Conservation (phyloP, 2,797 vertebrate species). For the Melanotaenia pygmaea region DNA sequence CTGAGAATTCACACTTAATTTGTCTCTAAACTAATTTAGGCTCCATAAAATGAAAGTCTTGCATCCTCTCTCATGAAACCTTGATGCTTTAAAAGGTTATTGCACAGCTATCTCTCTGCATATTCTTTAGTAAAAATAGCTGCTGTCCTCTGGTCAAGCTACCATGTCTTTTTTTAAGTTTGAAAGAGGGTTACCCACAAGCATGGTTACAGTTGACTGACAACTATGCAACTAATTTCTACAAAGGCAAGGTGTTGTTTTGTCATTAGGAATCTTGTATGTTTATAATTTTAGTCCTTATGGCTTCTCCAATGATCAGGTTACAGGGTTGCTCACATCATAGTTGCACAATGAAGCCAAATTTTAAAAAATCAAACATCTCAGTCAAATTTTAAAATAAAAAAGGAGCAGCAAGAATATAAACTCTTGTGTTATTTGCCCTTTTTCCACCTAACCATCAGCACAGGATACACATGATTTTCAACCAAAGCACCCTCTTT, state of each 20-base stretch:
- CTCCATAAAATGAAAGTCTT: constrained; percentile 37
- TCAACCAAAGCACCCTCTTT: too few species aligned
- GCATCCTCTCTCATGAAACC: constrained; percentile 48
- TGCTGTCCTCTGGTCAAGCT: constrained; percentile 33
- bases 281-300: constrained; percentile 59
- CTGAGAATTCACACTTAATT: constrained; percentile 50
- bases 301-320: constrained; percentile 44
- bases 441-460: too few species aligned
- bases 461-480: too few species aligned
- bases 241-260: constrained; percentile 23
- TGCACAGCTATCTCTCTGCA: constrained; percentile 23
- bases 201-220: constrained; percentile 56
- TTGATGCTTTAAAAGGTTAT: constrained; percentile 24
- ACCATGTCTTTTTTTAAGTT: constrained; percentile 26
- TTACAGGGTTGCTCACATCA: constrained; percentile 48
- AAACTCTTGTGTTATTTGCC: too few species aligned
- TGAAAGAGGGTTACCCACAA: constrained; percentile 41
- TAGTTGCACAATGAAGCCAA: constrained; percentile 53
- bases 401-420: too few species aligned
- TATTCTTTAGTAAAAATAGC: constrained; percentile 60
- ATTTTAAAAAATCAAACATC: neutral
- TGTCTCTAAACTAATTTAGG: constrained; percentile 45
- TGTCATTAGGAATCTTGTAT: constrained; percentile 25
- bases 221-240: constrained; percentile 52
- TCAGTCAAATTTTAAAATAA: too few species aligned